A percentile compares a stretch with the other conserved stretches of the same genome.
Evolutionary conservation across 1,140 invertebrate genomes (phyloP).

Genomic region (Coptotermes formosanus): DNA sequence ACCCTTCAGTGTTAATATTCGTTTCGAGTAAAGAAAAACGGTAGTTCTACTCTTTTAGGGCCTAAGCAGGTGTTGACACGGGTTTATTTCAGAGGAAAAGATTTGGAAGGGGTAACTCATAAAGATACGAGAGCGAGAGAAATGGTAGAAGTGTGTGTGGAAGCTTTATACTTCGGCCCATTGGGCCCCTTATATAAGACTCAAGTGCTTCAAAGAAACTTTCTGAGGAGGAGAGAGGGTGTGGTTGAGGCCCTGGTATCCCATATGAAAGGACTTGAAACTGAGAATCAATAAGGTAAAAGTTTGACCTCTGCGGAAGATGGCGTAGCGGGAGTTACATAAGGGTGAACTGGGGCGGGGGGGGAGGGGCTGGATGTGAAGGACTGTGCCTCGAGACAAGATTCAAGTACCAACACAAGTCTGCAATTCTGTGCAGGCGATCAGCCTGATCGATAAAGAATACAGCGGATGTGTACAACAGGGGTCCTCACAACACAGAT

Average conservation of each 20-base stretch:
- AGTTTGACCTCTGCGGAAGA: conserved; percentile 13
- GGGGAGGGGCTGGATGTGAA: neutral
- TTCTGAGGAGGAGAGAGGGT: neutral
- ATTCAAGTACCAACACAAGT: neutral
- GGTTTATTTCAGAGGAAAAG: neutral
- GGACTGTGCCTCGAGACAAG: neutral
- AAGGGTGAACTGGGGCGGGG: neutral
- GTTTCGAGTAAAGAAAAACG: neutral
- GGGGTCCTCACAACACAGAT: too few relatives aligned
- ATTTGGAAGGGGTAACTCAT: neutral
- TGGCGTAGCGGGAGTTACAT: neutral
- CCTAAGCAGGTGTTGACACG: neutral
- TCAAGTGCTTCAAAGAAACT: neutral
- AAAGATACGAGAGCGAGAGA: neutral
- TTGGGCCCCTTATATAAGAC: conserved; percentile 12
- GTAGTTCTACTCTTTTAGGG: neutral
- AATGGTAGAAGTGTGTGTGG: neutral
- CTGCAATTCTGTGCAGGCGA: neutral
- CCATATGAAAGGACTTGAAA: conserved; percentile 16
- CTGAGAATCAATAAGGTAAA: conserved; percentile 19
- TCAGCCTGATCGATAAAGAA: neutral
- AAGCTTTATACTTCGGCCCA: neutral
- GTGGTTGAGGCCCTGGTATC: neutral
- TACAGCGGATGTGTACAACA: too few relatives aligned
- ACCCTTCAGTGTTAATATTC: neutral